A percentile compares a stretch with the other conserved stretches of the same genome.
phyloP scores from a whole-genome alignment of 2,113 vertebrate species.

The Paradisaea rubra region DNA sequence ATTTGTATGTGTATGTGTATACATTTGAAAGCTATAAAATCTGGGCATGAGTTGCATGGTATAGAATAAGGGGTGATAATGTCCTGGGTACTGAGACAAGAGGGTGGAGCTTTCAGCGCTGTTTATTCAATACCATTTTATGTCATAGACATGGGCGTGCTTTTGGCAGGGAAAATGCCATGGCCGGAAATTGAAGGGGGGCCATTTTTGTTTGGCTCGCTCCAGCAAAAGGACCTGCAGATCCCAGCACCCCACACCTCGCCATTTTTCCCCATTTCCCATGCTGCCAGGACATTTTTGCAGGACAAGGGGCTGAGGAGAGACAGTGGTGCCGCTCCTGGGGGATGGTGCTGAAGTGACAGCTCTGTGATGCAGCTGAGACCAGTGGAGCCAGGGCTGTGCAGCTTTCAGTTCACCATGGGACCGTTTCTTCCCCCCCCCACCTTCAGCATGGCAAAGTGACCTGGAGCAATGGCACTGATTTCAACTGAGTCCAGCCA shows the following conservation, averaged over 20 bases:
- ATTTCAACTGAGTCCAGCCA: not conserved
- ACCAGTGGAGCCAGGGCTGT: not conserved
- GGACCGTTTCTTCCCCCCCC: not conserved
- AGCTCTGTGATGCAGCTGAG: not conserved
- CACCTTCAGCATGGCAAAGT: not conserved
- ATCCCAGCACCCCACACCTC: not conserved
- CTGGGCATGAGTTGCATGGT: no score
- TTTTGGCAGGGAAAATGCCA: not conserved
- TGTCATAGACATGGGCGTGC: no score
- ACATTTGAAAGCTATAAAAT: no score
- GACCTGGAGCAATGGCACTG: not conserved
- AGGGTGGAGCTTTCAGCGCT: no score
- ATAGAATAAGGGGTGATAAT: no score
- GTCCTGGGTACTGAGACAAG: no score
- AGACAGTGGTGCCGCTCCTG: fast-evolving
- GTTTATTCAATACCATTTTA: no score
- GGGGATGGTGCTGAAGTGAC: not conserved
- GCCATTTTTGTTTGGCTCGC: not conserved
- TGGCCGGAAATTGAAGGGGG: not conserved
- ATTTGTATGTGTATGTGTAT: no score
- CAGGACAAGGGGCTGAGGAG: not conserved
- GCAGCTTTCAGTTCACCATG: not conserved
- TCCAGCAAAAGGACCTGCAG: not conserved
- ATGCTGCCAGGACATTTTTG: not conserved
- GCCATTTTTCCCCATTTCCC: not conserved